Conservation (phyloP, 1,140 invertebrate species). For the Platyscapa corneri region DNA sequence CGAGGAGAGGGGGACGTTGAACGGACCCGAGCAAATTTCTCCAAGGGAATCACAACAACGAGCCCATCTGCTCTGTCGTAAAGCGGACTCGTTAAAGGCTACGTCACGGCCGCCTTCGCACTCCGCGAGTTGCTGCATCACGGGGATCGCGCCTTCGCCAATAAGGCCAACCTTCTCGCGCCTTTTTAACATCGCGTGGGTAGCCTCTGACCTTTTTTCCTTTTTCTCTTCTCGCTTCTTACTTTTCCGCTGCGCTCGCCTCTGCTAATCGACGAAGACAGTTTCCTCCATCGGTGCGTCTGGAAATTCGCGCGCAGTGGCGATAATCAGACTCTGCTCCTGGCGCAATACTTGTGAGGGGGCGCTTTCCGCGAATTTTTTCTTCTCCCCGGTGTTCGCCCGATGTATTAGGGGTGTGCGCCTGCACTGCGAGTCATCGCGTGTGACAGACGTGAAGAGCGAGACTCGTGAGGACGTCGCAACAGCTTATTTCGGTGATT, state of each 20-base stretch:
- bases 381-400: background rate
- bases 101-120: constrained; percentile 22
- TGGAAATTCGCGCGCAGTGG: background rate
- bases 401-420: background rate
- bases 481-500: constrained; percentile 1
- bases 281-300: constrained; percentile 21
- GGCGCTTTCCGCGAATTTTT: background rate
- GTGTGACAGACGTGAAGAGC: background rate
- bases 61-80: constrained; percentile 22
- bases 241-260: background rate
- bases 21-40: background rate
- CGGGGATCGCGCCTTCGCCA: too few relatives aligned
- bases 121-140: constrained; percentile 2
- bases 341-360: background rate
- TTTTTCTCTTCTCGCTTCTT: background rate
- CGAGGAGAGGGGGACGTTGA: too few relatives aligned
- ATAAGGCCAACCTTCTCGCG: background rate
- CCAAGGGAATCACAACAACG: background rate
- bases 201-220: constrained; percentile 16
- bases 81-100: constrained; percentile 36
- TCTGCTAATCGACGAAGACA: constrained; percentile 13
- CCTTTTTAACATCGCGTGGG: constrained; percentile 40
- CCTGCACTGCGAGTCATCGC: constrained; percentile 5
- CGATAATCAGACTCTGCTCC: background rate
- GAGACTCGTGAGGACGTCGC: background rate